Evolutionary conservation across 2,113 vertebrate genomes (phyloP).

Genomic region (Cygnus atratus): DNA sequence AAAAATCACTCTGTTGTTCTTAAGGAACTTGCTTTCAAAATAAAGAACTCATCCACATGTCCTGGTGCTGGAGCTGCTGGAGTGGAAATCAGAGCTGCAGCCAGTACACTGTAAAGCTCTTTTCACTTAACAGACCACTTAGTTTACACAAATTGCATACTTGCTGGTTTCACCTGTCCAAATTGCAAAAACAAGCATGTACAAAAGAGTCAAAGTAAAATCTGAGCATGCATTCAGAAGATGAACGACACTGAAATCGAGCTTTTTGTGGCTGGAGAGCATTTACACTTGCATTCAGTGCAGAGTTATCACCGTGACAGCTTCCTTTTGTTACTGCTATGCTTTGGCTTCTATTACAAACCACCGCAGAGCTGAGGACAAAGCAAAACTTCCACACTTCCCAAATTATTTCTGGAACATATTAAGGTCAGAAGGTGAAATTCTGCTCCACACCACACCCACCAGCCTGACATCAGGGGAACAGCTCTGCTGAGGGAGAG

Average conservation of each 20-base stretch:
- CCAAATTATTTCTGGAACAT: conserved; percentile 58
- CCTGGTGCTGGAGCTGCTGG: conserved; percentile 6
- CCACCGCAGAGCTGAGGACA: conserved; percentile 34
- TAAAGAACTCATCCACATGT: conserved; percentile 29
- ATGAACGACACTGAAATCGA: conserved; percentile 51
- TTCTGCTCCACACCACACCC: conserved; percentile 15
- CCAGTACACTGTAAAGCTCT: conserved; percentile 16
- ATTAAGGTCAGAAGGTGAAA: conserved; percentile 7
- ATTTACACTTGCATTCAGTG: conserved; percentile 45
- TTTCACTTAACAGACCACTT: conserved; percentile 36
- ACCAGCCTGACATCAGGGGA: background rate
- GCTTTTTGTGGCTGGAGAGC: conserved; percentile 31
- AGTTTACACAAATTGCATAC: conserved; percentile 47
- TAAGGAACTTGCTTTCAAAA: conserved; percentile 47
- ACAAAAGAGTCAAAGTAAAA: conserved; percentile 51
- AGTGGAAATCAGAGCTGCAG: conserved; percentile 21
- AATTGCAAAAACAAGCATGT: conserved; percentile 66
- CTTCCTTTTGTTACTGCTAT: conserved; percentile 64
- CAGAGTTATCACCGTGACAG: conserved; percentile 60
- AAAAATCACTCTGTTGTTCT: conserved; percentile 39
- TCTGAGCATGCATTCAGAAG: conserved; percentile 9
- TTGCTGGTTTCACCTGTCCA: conserved; percentile 64
- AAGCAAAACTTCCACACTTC: conserved; percentile 65
- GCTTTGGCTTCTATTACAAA: conserved; percentile 54
- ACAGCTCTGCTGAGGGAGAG: accelerated